Evolutionary conservation across 2,113 vertebrate genomes (phyloP), one percentile per base, ranked within the genome.

Genomic region (Peromyscus californicus): DNA sequence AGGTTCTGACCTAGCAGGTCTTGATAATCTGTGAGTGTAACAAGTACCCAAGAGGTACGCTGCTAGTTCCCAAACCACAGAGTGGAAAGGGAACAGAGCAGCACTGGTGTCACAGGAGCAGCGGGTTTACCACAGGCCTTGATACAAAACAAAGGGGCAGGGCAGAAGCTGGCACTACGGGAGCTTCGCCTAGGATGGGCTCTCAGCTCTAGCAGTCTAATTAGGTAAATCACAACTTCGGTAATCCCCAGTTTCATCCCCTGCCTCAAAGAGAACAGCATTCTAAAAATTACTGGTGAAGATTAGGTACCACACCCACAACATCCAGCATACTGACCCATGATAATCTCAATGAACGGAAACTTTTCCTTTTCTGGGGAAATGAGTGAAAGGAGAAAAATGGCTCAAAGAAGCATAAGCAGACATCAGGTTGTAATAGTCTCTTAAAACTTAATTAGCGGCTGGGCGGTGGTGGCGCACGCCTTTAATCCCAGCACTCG

Each of bases 321-420:
- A 7, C 19, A 90, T n/a, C 36, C n/a, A 42, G 48, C 76, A 87
- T 1, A 26, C 36, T 1, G 24, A 45, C 33, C 90, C 3, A 0
- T 12, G 36, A 31, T 15, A 36, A 84, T 70, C 65, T 95, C 54
- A 65, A 36, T 16, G 80, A 92, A 90, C 6, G 3, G 36, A 8
- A 45, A 24, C n/a, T 72, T n/a, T 69, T 79, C 48, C 33, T 29
- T 75, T 91, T 93, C 69, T 86, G 69, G 72, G 79, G 45, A 22
- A 93, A 86, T 19, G 15, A 93, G 36, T 75, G 0, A 70, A 90
- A 48, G 6, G 57, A 95, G 70, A 85, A 93, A 91, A 89, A 39
- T 21, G 26, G 86, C 48, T 48, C 29, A 16, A 95, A 31, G 42
- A 93, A 61, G 7, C 70, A 93, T 22, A 74, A 51, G 45, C 5